Conservation (phyloP, 2,113 vertebrate species). For the Petroica traversi region DNA sequence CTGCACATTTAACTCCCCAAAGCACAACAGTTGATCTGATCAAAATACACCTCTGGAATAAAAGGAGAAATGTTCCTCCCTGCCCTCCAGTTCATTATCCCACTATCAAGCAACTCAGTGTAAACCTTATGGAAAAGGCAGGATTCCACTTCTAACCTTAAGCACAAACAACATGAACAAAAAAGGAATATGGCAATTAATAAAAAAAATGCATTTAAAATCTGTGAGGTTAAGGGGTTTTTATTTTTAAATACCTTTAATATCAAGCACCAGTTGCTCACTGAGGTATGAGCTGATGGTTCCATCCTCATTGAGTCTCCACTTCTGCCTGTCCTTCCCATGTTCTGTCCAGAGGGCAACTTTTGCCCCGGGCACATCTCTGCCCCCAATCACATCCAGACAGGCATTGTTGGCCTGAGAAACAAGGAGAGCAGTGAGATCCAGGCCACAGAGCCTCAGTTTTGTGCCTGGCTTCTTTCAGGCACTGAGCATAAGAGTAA, state of each 20-base stretch:
- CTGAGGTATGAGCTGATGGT: slow-evolving; percentile 82
- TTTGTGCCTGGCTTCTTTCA: neutral
- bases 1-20: neutral
- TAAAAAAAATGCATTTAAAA: neutral
- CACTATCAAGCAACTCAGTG: neutral
- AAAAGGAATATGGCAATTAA: neutral
- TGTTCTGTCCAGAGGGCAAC: slow-evolving; percentile 85
- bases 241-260: slow-evolving; percentile 75
- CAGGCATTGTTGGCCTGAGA: slow-evolving; percentile 78
- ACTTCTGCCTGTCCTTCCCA: slow-evolving; percentile 80
- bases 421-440: neutral
- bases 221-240: neutral
- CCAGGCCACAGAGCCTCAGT: neutral
- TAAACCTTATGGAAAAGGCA: neutral
- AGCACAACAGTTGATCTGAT: neutral
- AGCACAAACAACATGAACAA: neutral
- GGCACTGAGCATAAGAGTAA: fast-evolving
- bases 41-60: neutral
- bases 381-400: slow-evolving; percentile 83
- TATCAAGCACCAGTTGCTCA: slow-evolving; percentile 80
- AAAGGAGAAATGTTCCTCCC: neutral
- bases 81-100: neutral
- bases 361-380: slow-evolving; percentile 76
- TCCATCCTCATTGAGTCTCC: slow-evolving; percentile 80
- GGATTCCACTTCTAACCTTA: neutral